Base-by-base conservation (phyloP, 2,113 vertebrate species). In the Lamprotornis superbus region DNA sequence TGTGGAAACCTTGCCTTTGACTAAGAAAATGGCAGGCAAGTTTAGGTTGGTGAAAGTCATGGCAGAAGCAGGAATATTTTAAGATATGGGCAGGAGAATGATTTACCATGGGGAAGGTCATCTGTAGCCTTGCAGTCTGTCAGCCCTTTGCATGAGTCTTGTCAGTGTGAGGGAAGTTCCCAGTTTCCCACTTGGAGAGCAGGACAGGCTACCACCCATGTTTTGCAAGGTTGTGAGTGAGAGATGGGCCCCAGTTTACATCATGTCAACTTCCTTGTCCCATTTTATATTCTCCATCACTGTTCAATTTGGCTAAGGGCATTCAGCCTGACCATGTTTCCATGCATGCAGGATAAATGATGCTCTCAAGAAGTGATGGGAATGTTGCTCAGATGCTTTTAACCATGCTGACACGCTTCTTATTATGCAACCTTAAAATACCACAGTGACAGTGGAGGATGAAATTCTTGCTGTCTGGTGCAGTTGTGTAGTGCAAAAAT, bases 71-170 rank as follows among this genome's bases (percentile, higher is more conserved):
- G n/a, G 7, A 86, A 60, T 60, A 52, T 87, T 73, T 80, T 86
- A 64, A 76, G 35, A 31, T 56, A 39, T 0, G 4, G 49, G 8
- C 53, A 52, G 16, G 7, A 65, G 67, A 49, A 71, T 0, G 0
- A 35, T 63, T 76, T 64, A 55, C 21, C 8, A 3, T 3, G 2
- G 27, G 18, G 11, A 91, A 64, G 44, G 33, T 63, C 20, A 28
- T 28, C 7, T 3, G 27, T 27, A 39, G 11, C 39, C 44, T 68
- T 85, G 35, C 11, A 67, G 61, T 55, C 84, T 60, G 37, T 75
- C 53, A 68, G 8, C 27, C 39, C 23, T 64, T 57, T 27, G 7
- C 6, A 31, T n/a, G 35, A 55, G 35, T 71, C 35, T 59, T 68
- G 31, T 46, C 35, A 24, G 5, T 4, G 12, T 47, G 44, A 20